Evolutionary conservation across 2,888 invertebrate genomes (phyloP), one percentile per base, ranked within the genome.

Genomic region (Patella depressa): DNA sequence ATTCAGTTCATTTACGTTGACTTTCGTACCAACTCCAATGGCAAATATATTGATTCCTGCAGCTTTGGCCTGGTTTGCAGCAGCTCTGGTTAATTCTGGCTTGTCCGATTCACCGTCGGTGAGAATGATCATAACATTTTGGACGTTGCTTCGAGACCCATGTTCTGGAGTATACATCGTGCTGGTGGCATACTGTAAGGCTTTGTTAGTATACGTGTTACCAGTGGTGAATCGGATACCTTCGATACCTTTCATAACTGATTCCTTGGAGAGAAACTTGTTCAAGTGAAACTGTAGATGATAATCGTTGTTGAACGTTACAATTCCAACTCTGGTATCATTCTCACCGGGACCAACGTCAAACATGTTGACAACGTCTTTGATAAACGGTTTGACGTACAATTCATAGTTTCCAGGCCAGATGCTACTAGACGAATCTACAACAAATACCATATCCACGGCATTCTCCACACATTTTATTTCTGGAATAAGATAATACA

Each of bases 101-200:
- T 86, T 79, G 34, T 87, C 84, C 0, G 89, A 89, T 45, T 82
- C 79, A 7, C 90, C 90, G 81, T 90, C 90, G 1, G 90, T 90
- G 71, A 90, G 85, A 54, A 90, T 85, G 9, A 90, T 81, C 45
- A 84, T 87, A 59, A 90, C 83, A 24, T 83, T 80, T 2, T 86
- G 78, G 5, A 86, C 87, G 19, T 80, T 83, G 1, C 71, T 53
- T 34, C 89, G 81, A 3, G 77, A 79, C 0, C 85, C 84, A 14
- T 76, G 74, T 24, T 77, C 74, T 0, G 34, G 19, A 11, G 76
- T 80, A 73, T 86, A 86, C 85, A 88, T 85, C 53, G 80, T 57
- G 0, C 79, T 55, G 7, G 83, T 73, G 11, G 85, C 85, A 74
- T 77, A 87, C 9, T 80, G 73, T 5, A 89, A 75, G 0, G 88